A percentile compares a stretch with the other conserved stretches of the same genome.
Conservation (phyloP, 2,113 vertebrate species). For the Lichenostomus cassidix region DNA sequence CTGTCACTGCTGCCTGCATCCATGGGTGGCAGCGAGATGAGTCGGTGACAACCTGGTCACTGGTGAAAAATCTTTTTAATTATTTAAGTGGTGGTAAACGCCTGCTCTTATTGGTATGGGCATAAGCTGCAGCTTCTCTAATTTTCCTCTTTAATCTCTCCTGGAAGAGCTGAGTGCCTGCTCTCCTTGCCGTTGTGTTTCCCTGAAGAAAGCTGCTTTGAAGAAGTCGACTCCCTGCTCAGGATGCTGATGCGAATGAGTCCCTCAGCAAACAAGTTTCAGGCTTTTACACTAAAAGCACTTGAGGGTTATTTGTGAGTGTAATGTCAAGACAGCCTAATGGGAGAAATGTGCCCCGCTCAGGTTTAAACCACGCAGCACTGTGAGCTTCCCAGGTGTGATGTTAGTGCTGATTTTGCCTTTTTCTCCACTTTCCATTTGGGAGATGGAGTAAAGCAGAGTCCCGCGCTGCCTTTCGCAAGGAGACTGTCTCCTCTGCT, state of each 20-base stretch:
- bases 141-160: conserved; percentile 63
- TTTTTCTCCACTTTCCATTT: not conserved
- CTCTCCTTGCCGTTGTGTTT: conserved; percentile 50
- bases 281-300: conserved; percentile 64
- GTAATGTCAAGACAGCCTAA: conserved; percentile 16
- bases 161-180: conserved; percentile 43
- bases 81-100: conserved; percentile 47
- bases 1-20: not conserved
- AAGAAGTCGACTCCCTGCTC: conserved; percentile 25
- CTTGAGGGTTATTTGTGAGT: conserved; percentile 40
- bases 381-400: not conserved
- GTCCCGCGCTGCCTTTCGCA: not conserved
- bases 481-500: conserved; percentile 26
- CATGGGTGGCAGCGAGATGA: not conserved
- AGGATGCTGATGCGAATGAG: not conserved
- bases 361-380: not conserved
- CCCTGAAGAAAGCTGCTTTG: conserved; percentile 61
- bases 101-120: conserved; percentile 51
- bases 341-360: not conserved
- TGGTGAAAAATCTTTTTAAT: conserved; percentile 65
- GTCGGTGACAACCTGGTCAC: conserved; percentile 39
- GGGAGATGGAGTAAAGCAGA: conserved; percentile 13
- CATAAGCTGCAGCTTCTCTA: conserved; percentile 58
- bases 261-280: conserved; percentile 51
- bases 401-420: not conserved